Conservation (phyloP, 2,113 vertebrate species). For the Danionella cerebrum region DNA sequence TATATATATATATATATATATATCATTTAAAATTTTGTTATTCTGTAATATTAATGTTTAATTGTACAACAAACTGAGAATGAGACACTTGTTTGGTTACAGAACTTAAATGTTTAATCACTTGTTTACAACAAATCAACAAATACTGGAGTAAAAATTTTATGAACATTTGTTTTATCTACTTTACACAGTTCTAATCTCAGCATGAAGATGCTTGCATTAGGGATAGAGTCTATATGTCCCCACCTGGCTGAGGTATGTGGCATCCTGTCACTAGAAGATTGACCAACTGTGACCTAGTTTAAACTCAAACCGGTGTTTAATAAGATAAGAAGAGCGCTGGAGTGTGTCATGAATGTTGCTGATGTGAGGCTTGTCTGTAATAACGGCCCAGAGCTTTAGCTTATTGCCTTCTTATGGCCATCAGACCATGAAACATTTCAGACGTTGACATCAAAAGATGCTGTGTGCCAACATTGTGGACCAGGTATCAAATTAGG, state of each 20-base stretch:
- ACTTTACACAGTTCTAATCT: neutral
- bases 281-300: neutral
- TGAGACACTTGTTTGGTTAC: no score
- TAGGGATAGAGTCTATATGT: neutral
- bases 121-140: no score
- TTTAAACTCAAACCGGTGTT: neutral
- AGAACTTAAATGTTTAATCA: no score
- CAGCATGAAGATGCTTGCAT: neutral
- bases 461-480: neutral
- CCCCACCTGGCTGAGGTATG: neutral
- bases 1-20: no score
- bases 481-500: neutral
- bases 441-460: slow-evolving; percentile 4
- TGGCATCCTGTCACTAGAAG: neutral
- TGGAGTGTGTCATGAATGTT: neutral
- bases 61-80: no score
- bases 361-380: neutral
- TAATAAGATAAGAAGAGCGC: slow-evolving; percentile 4
- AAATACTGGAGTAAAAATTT: no score
- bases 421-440: slow-evolving; percentile 1
- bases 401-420: neutral
- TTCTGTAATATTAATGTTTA: no score
- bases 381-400: neutral
- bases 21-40: no score
- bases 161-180: no score